Conservation (phyloP, 2,113 vertebrate genomes). For the Empidonax alnorum region DNA sequence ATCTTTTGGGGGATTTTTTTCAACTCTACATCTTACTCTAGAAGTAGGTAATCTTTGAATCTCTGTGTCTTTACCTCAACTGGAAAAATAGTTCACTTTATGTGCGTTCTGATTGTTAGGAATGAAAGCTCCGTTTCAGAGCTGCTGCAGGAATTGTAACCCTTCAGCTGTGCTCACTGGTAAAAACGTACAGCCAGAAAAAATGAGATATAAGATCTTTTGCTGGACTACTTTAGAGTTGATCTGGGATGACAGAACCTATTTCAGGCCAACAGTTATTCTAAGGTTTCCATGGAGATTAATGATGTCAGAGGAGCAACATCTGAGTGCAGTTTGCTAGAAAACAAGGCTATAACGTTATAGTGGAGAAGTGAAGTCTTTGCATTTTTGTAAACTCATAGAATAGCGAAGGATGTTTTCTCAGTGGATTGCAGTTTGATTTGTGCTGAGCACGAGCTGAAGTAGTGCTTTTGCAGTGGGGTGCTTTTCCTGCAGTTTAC, state of each 20-base stretch:
- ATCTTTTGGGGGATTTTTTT: neutral
- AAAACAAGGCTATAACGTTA: slow-evolving; percentile 52
- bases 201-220: slow-evolving; percentile 44
- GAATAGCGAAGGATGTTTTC: neutral
- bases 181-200: slow-evolving; percentile 31
- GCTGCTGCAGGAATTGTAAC: neutral
- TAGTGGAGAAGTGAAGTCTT: neutral
- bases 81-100: slow-evolving; percentile 26
- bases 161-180: slow-evolving; percentile 13
- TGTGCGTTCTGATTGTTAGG: slow-evolving; percentile 9
- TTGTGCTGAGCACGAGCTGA: neutral
- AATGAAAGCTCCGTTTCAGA: slow-evolving; percentile 43
- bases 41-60: slow-evolving; percentile 8
- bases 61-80: neutral
- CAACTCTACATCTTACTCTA: neutral
- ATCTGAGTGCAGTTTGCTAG: slow-evolving; percentile 62
- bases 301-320: slow-evolving; percentile 72
- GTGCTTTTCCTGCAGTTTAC: neutral
- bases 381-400: slow-evolving; percentile 16
- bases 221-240: slow-evolving; percentile 58
- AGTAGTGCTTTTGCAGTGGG: neutral
- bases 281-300: slow-evolving; percentile 77
- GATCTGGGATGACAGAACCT: slow-evolving; percentile 61
- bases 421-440: neutral
- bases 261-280: slow-evolving; percentile 60